Conservation (phyloP, 2,797 vertebrate genomes). For the Pelochelys cantorii region DNA sequence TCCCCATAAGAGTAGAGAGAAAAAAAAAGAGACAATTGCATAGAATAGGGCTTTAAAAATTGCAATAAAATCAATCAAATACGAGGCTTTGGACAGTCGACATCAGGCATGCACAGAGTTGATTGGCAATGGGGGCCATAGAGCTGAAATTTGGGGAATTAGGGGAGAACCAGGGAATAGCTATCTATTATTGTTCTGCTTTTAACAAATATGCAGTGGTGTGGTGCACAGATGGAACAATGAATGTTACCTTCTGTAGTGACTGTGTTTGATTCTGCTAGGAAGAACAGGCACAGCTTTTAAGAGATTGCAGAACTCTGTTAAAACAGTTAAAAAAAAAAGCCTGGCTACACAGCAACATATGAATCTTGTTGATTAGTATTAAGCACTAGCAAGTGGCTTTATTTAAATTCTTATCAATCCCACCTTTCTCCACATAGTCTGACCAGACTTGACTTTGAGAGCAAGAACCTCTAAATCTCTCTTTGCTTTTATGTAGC, state of each 20-base stretch:
- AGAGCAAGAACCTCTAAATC: neutral
- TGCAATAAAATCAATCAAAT: neutral
- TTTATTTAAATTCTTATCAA: neutral
- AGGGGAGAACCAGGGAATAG: neutral
- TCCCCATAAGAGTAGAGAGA: neutral
- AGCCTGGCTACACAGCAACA: neutral
- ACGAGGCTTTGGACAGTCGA: neutral
- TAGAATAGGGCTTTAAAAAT: neutral
- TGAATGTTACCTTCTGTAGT: neutral
- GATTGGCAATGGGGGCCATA: neutral
- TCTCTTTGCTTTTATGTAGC: conserved; percentile 6
- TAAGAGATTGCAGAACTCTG: neutral
- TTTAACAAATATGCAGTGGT: neutral
- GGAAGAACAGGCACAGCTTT: conserved; percentile 40
- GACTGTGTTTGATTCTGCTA: conserved; percentile 36
- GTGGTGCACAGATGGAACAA: neutral
- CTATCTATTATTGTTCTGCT: neutral
- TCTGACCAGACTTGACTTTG: neutral
- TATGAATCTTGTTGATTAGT: conserved; percentile 6
- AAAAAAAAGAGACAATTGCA: neutral
- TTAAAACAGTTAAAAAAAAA: neutral
- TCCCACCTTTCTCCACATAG: neutral
- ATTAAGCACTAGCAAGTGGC: neutral
- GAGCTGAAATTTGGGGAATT: neutral
- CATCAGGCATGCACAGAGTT: neutral